Percentiles rank a stretch among this genome's conserved stretches.
Evolutionary conservation across 2,888 invertebrate genomes (phyloP).

Genomic region (Gibbula magus): DNA sequence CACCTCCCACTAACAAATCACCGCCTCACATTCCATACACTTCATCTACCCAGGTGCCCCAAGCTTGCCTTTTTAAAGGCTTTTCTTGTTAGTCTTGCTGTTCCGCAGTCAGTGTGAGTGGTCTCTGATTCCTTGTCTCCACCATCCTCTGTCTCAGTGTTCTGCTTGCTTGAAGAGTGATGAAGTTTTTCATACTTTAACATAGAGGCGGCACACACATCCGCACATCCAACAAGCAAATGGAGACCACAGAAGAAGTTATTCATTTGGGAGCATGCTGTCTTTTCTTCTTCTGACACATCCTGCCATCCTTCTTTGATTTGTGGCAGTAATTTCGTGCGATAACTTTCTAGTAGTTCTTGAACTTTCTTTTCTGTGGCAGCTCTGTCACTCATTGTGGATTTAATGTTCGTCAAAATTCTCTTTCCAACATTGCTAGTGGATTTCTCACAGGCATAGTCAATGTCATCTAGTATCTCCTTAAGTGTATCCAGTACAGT

Average conservation of each 20-base stretch:
- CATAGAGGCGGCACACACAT: background rate
- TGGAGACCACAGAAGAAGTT: background rate
- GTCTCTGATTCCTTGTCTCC: background rate
- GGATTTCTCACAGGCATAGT: background rate
- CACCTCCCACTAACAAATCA: too few relatives aligned
- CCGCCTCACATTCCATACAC: too few relatives aligned
- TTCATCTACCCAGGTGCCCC: too few relatives aligned
- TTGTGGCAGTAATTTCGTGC: too few relatives aligned
- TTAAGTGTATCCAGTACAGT: constrained; percentile 31
- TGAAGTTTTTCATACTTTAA: background rate
- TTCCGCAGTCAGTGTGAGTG: background rate
- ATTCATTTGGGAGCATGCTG: background rate
- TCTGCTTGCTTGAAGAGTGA: background rate
- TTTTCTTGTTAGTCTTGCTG: too few relatives aligned
- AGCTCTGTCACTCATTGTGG: constrained; percentile 3
- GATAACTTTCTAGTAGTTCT: too few relatives aligned
- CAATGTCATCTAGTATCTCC: constrained; percentile 26
- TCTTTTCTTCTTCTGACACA: background rate
- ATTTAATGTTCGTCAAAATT: background rate
- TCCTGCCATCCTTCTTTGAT: background rate
- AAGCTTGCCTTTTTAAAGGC: too few relatives aligned
- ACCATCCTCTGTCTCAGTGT: background rate
- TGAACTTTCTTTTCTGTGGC: background rate
- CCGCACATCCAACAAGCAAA: background rate
- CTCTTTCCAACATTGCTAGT: background rate